Percentiles rank a stretch among this genome's conserved stretches.
Evolutionary conservation across 2,797 vertebrate species (phyloP).

Genomic region (Falco naumanni): DNA sequence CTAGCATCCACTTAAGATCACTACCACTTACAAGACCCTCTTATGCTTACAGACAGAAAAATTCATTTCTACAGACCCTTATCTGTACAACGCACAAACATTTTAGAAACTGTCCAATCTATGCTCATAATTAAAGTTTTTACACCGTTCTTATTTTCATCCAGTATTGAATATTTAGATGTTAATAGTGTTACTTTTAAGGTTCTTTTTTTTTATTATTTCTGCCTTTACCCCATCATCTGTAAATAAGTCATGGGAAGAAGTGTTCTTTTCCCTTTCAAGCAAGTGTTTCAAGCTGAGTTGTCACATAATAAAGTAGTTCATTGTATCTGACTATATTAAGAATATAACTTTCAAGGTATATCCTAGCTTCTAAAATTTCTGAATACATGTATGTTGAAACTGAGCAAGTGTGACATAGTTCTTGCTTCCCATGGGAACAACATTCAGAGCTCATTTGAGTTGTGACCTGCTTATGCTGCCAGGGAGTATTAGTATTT

Average conservation of each 20-base stretch:
- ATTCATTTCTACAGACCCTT: not conserved
- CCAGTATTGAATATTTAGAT: not conserved
- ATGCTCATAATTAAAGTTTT: not conserved
- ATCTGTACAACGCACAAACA: not conserved
- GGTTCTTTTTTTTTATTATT: not conserved
- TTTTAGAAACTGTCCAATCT: not conserved
- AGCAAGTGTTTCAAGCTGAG: constrained; percentile 33
- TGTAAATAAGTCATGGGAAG: constrained; percentile 19
- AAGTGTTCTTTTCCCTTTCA: not conserved
- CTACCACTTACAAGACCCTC: not conserved
- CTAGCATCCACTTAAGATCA: not conserved
- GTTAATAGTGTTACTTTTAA: not conserved
- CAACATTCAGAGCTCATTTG: constrained; percentile 70
- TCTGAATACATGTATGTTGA: constrained; percentile 67
- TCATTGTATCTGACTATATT: constrained; percentile 59
- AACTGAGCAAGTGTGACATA: constrained; percentile 65
- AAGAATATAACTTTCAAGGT: constrained; percentile 58
- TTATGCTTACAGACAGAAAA: not conserved
- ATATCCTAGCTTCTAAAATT: constrained; percentile 51
- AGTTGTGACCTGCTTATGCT: constrained; percentile 76
- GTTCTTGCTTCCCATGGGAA: constrained; percentile 69
- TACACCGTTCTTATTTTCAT: not conserved
- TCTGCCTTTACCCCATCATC: not conserved
- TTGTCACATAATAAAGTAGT: constrained; percentile 56
- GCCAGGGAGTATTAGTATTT: constrained; percentile 74